Base-by-base conservation (phyloP, 2,113 vertebrate genomes). In the Nothocercus julius region DNA sequence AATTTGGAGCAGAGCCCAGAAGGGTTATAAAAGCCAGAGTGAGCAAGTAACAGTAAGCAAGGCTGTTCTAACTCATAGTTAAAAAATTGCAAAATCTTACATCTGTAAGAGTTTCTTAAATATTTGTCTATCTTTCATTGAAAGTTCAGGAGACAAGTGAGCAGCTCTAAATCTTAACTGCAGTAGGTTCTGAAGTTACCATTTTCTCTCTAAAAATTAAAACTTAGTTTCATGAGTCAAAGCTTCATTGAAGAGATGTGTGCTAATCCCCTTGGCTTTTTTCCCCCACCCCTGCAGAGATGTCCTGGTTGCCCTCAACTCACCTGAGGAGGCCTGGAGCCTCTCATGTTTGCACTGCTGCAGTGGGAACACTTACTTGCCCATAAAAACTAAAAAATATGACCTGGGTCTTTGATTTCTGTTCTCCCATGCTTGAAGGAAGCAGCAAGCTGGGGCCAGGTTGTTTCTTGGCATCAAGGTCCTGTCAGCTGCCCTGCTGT, bases 1-100 rank as follows among this genome's bases (percentile, higher is more conserved):
- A 93, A 95, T 45, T 24, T 87, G 75, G 70, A 93, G 36, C 59
- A 79, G 28, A 76, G 70, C 67, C 67, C 54, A 73, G 54, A 56
- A 84, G 70, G 28, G n/a, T 10, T 72, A 34, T 72, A 76, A 85
- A 76, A 94, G n/a, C 42, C 67, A 75, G 58, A 76, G 12, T 69
- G 47, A 42, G 79, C n/a, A n/a, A n/a, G n/a, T n/a, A n/a, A 45
- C 0, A 76, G 27, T 75, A 85, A 92, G 81, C 47, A 14, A 93
- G 20, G 30, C 54, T 91, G 16, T 66, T 82, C 5, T 82, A 85
- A 62, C 34, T 89, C 84, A 42, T 89, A 67, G 82, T 90, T 88
- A 82, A 90, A 87, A 84, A 7, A 11, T 68, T 90, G 32, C 7
- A 44, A 88, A 28, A 40, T 9, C 1, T 51, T 83, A 44, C 5